Conservation (phyloP, 2,797 vertebrate species). For the Argya squamiceps region DNA sequence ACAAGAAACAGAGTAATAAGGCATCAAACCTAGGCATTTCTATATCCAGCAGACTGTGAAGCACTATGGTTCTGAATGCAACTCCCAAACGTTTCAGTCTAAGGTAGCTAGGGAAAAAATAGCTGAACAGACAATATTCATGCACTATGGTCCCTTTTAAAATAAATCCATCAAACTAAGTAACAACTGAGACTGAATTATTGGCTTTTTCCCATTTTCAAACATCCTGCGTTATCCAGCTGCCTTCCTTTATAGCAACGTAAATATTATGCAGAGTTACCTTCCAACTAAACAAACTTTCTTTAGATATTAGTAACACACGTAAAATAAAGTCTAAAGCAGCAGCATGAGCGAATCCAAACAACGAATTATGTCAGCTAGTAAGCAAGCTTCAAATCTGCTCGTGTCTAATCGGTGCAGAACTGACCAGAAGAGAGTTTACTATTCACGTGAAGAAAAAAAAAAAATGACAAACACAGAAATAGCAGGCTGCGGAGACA, state of each 20-base stretch:
- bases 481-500: constrained; percentile 13
- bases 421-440: background rate
- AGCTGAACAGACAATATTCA: background rate
- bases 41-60: background rate
- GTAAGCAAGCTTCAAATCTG: background rate
- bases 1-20: background rate
- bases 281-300: constrained; percentile 28
- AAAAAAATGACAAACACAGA: background rate
- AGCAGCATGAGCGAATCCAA: background rate
- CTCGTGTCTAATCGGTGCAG: background rate
- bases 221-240: background rate
- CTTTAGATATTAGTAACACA: background rate
- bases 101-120: background rate
- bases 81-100: background rate
- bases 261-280: constrained; percentile 19
- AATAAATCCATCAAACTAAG: background rate
- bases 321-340: background rate
- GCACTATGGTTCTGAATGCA: background rate
- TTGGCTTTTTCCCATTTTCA: background rate
- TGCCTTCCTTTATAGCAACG: background rate
- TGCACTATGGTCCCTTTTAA: background rate
- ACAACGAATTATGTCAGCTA: background rate
- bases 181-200: background rate
- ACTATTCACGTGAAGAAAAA: background rate
- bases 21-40: background rate